Conservation (phyloP, 2,797 vertebrate species). For the Neosilurus mollespiculum region DNA sequence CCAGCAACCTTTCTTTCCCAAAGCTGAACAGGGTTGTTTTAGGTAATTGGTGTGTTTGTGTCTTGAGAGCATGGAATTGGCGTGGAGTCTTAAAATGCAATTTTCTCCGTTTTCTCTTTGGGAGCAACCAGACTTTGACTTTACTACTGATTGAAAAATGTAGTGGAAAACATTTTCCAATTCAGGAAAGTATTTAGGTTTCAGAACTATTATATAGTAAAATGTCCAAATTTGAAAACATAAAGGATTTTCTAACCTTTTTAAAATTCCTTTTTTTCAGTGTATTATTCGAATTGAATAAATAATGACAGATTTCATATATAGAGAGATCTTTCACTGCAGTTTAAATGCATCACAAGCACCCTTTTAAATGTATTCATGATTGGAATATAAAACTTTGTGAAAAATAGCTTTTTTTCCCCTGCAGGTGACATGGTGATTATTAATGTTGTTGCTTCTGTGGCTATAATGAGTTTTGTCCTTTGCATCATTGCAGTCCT, state of each 20-base stretch:
- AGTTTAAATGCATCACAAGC: background rate
- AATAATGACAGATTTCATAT: background rate
- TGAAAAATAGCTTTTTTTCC: background rate
- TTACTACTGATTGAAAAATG: background rate
- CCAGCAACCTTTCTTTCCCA: too few relatives aligned
- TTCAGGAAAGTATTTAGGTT: background rate
- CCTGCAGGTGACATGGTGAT: background rate
- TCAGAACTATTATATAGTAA: background rate
- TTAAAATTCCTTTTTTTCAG: background rate
- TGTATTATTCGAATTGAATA: background rate
- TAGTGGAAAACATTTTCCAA: background rate
- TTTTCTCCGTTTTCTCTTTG: background rate
- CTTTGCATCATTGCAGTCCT: background rate
- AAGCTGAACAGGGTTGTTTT: background rate
- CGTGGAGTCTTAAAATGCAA: background rate
- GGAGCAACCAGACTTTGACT: background rate
- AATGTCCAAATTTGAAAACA: background rate
- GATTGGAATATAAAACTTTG: background rate
- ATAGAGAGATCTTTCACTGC: background rate
- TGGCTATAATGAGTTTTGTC: background rate
- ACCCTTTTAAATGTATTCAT: background rate
- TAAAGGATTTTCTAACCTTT: background rate
- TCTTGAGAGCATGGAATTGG: background rate
- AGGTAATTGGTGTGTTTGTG: background rate
- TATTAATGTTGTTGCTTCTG: background rate